These are phyloP conservation scores for Anser cygnoides DNA, from an alignment of 2,113 vertebrate species.

Conservation along the genomic window DNA sequence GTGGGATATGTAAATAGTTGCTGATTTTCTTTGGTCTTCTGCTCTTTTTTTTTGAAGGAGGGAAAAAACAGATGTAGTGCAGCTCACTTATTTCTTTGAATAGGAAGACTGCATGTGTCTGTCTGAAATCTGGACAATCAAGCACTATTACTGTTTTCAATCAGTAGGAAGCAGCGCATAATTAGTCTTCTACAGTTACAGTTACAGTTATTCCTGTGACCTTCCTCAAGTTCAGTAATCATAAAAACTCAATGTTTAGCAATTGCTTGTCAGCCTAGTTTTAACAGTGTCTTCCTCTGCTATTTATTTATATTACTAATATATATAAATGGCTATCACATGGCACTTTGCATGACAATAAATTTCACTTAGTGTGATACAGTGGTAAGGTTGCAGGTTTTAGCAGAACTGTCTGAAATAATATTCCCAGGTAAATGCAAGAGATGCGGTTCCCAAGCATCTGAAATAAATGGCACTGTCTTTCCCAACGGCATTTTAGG, in stretches of 20 bases:
- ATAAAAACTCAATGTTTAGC: background rate
- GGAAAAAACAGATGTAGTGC: background rate
- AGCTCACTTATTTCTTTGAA: background rate
- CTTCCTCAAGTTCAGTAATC: background rate
- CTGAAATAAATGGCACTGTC: background rate
- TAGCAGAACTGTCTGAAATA: background rate
- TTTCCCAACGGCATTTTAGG: conserved; percentile 41
- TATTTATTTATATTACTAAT: background rate
- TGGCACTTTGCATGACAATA: background rate
- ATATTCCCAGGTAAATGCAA: background rate
- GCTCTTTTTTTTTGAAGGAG: background rate
- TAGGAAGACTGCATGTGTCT: background rate
- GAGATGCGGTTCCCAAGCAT: background rate
- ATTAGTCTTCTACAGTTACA: background rate
- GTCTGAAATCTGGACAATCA: background rate
- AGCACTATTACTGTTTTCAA: background rate
- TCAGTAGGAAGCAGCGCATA: background rate
- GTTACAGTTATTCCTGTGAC: background rate
- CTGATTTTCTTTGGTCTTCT: background rate
- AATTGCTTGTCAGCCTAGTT: background rate
- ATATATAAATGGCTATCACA: background rate
- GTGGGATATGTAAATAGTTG: background rate
- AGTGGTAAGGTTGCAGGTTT: background rate
- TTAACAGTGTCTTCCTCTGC: background rate
- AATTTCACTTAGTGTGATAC: background rate